Conservation (phyloP, 2,888 invertebrate genomes). For the Coenonympha arcania region DNA sequence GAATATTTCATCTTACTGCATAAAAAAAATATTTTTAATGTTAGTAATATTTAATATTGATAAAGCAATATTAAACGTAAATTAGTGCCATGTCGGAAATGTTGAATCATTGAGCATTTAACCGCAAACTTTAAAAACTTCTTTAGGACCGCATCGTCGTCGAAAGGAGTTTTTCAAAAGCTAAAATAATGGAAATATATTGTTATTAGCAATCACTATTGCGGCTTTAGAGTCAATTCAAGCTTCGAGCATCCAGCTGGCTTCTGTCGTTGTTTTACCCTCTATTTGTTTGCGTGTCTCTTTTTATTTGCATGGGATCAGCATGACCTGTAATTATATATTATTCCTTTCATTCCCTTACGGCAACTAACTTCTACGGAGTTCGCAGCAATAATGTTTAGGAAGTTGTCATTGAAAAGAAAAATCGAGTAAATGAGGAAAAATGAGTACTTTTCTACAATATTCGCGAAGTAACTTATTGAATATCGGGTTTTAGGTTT, state of each 20-base stretch:
- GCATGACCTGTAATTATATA: slow-evolving; percentile 66
- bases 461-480: neutral
- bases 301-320: slow-evolving; percentile 71
- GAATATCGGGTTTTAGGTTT: too few relatives aligned
- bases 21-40: too few relatives aligned
- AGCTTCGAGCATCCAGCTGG: slow-evolving; percentile 63
- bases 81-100: neutral
- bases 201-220: neutral
- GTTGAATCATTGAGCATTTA: neutral
- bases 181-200: neutral
- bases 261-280: slow-evolving; percentile 68
- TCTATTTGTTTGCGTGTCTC: slow-evolving; percentile 68
- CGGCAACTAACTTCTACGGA: slow-evolving; percentile 22
- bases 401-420: slow-evolving; percentile 10
- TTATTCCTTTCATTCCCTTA: slow-evolving; percentile 52
- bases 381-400: slow-evolving; percentile 17
- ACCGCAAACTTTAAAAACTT: neutral
- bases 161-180: neutral
- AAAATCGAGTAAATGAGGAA: slow-evolving; percentile 17
- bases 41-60: neutral
- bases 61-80: too few relatives aligned
- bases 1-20: too few relatives aligned
- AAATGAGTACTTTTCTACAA: neutral
- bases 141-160: too few relatives aligned
- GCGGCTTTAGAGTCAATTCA: too few relatives aligned